Percentiles rank a stretch among this genome's conserved stretches.
Conservation (phyloP, 2,888 invertebrate genomes). For the Chymomyza amoena region DNA sequence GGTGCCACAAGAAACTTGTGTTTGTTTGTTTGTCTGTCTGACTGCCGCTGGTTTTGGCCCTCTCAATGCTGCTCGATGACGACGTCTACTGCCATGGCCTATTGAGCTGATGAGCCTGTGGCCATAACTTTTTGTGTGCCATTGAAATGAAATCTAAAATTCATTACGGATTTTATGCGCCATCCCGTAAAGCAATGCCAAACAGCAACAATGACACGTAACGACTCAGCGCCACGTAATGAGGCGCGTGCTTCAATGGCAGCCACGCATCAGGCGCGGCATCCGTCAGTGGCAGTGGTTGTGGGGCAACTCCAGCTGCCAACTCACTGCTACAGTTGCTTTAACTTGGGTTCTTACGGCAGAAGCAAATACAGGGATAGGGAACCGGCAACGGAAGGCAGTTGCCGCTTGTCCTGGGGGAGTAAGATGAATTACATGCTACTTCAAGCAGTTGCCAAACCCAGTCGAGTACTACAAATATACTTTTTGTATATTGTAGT, state of each 20-base stretch:
- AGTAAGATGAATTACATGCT: slow-evolving; percentile 75
- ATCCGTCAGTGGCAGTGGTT: slow-evolving; percentile 20
- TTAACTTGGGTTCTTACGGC: neutral
- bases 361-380: neutral
- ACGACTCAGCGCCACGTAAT: slow-evolving; percentile 53
- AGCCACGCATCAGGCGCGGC: slow-evolving; percentile 13
- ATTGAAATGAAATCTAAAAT: slow-evolving; percentile 72
- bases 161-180: slow-evolving; percentile 68
- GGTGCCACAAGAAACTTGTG: slow-evolving; percentile 9
- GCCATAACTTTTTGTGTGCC: slow-evolving; percentile 53
- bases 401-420: slow-evolving; percentile 47
- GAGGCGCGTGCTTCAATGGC: slow-evolving; percentile 58
- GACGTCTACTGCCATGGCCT: neutral
- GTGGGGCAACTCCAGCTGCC: slow-evolving; percentile 38
- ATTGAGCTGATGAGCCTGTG: slow-evolving; percentile 31
- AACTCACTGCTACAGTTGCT: neutral
- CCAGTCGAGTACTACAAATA: neutral
- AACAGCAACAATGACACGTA: slow-evolving; percentile 42
- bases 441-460: slow-evolving; percentile 54
- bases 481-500: neutral
- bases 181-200: slow-evolving; percentile 25
- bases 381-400: neutral
- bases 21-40: neutral
- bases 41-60: neutral
- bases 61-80: neutral